phyloP scores from a whole-genome alignment of 35 echinoderm and acorn worm species.

The Diadema setosum region DNA sequence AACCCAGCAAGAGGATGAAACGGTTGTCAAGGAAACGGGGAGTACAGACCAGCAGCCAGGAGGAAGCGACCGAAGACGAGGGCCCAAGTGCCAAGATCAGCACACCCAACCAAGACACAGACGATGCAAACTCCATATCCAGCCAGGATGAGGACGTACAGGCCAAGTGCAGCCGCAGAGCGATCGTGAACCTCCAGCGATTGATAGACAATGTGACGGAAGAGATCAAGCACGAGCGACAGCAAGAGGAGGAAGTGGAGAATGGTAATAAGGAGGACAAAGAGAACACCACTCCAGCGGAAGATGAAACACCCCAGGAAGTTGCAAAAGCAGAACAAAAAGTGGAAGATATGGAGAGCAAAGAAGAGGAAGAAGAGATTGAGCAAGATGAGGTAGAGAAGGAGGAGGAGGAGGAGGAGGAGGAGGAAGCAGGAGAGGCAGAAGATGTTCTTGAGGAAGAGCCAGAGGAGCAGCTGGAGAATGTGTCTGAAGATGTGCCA shows the following conservation, averaged over 20 bases:
- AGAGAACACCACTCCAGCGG: neutral
- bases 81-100: neutral
- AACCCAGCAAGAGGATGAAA: conserved; percentile 32
- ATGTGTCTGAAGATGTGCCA: neutral
- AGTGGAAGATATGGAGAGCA: conserved; percentile 28
- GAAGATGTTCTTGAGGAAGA: conserved; percentile 5
- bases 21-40: conserved; percentile 40
- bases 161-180: conserved; percentile 89
- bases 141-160: conserved; percentile 91
- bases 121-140: conserved; percentile 86
- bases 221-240: conserved; percentile 77
- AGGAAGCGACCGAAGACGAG: conserved; percentile 1
- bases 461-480: neutral
- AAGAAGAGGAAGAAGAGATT: neutral
- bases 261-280: neutral
- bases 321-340: neutral
- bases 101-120: conserved; percentile 36
- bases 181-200: conserved; percentile 94
- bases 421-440: conserved; percentile 3
- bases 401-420: neutral
- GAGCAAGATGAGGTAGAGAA: neutral
- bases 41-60: neutral
- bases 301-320: neutral
- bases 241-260: conserved; percentile 27
- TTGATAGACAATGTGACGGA: conserved; percentile 97